Evolutionary conservation across 2,797 vertebrate genomes (phyloP).

Genomic region (Darevskia mixta): DNA sequence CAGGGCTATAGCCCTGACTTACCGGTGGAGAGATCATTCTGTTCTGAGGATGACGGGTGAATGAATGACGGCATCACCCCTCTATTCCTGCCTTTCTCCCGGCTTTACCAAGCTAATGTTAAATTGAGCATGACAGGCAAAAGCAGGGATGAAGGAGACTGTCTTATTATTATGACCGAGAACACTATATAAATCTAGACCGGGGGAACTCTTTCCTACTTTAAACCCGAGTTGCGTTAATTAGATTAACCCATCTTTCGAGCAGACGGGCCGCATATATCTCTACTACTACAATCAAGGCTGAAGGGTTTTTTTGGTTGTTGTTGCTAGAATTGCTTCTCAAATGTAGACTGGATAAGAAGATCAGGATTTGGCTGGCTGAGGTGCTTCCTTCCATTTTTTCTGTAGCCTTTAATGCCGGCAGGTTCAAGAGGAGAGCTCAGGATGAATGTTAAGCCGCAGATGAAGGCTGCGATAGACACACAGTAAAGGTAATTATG

Average conservation of each 20-base stretch:
- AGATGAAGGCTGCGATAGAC: not conserved
- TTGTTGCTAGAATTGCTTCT: fast-evolving
- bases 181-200: not conserved
- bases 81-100: not conserved
- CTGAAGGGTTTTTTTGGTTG: not conserved
- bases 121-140: conserved; percentile 8
- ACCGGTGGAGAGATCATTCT: not conserved
- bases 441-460: not conserved
- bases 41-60: not conserved
- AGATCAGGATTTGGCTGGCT: not conserved
- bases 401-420: not conserved
- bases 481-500: not conserved
- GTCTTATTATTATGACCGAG: not conserved
- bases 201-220: not conserved
- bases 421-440: not conserved
- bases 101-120: not conserved
- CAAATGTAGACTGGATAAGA: conserved; percentile 23
- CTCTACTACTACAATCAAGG: not conserved
- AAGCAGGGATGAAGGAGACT: not conserved
- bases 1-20: not conserved
- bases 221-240: conserved; percentile 21
- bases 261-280: conserved; percentile 4
- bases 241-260: conserved; percentile 18
- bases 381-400: not conserved
- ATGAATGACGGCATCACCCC: not conserved